Percentiles rank a stretch among this genome's conserved stretches.
Conservation (phyloP, 2,113 vertebrate genomes). For the Thryonomys swinderianus region DNA sequence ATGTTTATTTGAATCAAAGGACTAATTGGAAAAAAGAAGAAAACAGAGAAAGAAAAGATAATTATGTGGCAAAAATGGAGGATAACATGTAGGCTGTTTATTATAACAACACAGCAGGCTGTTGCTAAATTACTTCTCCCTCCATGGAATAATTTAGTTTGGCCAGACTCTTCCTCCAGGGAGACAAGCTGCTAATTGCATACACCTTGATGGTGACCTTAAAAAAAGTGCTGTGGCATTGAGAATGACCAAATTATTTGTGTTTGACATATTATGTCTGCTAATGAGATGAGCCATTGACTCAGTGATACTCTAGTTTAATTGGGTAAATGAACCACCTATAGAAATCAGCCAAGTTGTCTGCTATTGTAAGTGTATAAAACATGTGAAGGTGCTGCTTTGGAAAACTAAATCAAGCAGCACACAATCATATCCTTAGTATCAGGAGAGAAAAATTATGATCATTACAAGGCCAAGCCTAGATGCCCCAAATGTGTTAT, state of each 20-base stretch:
- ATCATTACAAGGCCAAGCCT: neutral
- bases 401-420: constrained; percentile 30
- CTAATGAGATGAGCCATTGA: constrained; percentile 71
- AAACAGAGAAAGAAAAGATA: neutral
- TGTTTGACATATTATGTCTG: constrained; percentile 70
- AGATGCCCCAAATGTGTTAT: neutral
- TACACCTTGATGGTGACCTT: constrained; percentile 74
- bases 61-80: constrained; percentile 31
- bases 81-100: constrained; percentile 39
- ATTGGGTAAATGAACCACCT: constrained; percentile 64
- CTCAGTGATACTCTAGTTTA: constrained; percentile 64
- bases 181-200: constrained; percentile 73
- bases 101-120: constrained; percentile 42
- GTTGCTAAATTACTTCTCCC: constrained; percentile 61
- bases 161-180: constrained; percentile 66
- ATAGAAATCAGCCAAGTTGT: constrained; percentile 47
- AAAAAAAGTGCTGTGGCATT: constrained; percentile 58
- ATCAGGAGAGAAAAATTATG: neutral
- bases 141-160: constrained; percentile 61
- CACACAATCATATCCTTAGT: neutral
- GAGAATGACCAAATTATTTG: constrained; percentile 72
- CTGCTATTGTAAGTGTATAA: neutral
- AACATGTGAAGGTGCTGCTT: constrained; percentile 12
- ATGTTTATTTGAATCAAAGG: constrained; percentile 42
- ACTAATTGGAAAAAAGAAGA: neutral